phyloP scores from a whole-genome alignment of 2,888 invertebrate genomes.

The Leptopilina drosophilae region DNA sequence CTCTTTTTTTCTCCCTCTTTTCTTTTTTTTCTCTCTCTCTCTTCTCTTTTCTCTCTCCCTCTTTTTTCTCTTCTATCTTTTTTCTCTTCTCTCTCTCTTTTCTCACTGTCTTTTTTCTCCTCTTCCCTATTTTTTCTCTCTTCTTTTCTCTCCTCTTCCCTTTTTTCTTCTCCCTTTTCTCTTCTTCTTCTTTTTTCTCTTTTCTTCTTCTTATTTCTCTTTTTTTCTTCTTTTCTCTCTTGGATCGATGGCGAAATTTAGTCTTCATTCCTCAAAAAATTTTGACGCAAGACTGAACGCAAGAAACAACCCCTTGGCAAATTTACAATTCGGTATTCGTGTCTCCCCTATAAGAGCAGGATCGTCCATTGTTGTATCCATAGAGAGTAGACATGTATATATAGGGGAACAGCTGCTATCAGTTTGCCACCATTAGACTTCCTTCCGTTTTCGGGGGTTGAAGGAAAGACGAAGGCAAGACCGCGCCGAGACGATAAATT shows the following conservation, averaged over 20 bases:
- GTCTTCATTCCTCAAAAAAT: too few relatives aligned
- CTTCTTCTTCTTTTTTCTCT: conserved; percentile 38
- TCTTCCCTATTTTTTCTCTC: conserved; percentile 42
- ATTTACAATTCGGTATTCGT: conserved; percentile 55
- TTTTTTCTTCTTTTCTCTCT: conserved; percentile 44
- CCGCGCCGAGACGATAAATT: conserved; percentile 4
- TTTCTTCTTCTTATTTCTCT: conserved; percentile 45
- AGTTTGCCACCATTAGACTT: conserved; percentile 54
- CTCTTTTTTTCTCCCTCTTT: neutral
- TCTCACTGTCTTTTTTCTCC: conserved; percentile 3
- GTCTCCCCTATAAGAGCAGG: conserved; percentile 44
- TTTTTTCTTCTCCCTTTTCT: conserved; percentile 34
- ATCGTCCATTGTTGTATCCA: conserved; percentile 59
- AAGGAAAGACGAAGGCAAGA: neutral
- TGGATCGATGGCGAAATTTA: too few relatives aligned
- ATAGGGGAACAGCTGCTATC: conserved; percentile 68
- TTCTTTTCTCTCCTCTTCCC: conserved; percentile 38
- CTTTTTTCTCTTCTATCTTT: conserved; percentile 43
- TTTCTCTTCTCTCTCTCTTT: conserved; percentile 36
- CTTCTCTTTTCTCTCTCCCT: conserved; percentile 15
- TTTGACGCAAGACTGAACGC: conserved; percentile 11
- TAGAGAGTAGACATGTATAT: neutral
- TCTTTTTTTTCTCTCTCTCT: conserved; percentile 28
- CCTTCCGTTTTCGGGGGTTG: conserved; percentile 19
- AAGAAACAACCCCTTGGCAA: conserved; percentile 57